Percentiles rank a stretch among this genome's conserved stretches.
These are phyloP conservation scores for Drosophila melanica DNA, from an alignment of 1,140 invertebrate genomes.

Conservation along the genomic window DNA sequence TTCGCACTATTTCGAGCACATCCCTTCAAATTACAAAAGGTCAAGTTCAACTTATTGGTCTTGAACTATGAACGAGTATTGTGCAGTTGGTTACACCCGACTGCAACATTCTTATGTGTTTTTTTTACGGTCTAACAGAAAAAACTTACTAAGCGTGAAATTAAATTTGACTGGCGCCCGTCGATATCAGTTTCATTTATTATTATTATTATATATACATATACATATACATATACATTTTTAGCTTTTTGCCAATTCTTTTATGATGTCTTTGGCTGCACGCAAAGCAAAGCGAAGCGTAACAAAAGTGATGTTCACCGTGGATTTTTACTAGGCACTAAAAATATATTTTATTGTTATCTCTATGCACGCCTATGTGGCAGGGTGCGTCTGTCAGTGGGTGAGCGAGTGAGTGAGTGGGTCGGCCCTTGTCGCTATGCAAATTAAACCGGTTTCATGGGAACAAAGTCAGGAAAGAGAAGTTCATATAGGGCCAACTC, in stretches of 20 bases:
- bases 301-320: conserved; percentile 69
- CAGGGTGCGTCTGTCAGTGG: not conserved
- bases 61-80: no score
- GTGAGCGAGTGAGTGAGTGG: conserved; percentile 1
- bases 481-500: not conserved
- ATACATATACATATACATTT: conserved; percentile 12
- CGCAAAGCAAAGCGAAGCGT: conserved; percentile 60
- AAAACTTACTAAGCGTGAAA: conserved; percentile 75
- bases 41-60: no score
- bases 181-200: conserved; percentile 67
- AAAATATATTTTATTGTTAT: conserved; percentile 80
- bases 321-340: conserved; percentile 77
- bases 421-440: conserved; percentile 20
- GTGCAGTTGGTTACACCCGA: no score
- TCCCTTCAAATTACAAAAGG: no score
- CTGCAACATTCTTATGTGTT: conserved; percentile 13
- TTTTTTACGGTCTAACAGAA: conserved; percentile 21
- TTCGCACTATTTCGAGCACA: no score
- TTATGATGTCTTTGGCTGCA: conserved; percentile 56
- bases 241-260: conserved; percentile 36
- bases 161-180: conserved; percentile 75
- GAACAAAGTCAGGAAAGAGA: not conserved
- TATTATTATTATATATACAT: conserved; percentile 4
- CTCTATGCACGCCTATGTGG: conserved; percentile 19
- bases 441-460: conserved; percentile 39